A percentile compares a stretch with the other conserved stretches of the same genome.
These are phyloP conservation scores for Cynaeus angustus DNA, from an alignment of 2,888 invertebrate genomes.

Conservation along the genomic window DNA sequence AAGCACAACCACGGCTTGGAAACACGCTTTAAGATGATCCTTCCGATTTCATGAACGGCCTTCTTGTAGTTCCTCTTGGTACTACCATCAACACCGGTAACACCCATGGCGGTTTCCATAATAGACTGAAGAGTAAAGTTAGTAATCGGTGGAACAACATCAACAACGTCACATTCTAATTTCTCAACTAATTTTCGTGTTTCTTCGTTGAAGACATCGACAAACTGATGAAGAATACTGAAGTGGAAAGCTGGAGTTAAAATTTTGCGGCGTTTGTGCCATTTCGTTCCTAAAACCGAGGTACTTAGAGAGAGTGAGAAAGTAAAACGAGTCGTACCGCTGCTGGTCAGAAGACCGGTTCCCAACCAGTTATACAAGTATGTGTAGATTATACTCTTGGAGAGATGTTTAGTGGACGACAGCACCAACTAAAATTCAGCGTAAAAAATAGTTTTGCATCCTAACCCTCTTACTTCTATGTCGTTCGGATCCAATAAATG, in stretches of 20 bases:
- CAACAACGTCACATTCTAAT: constrained; percentile 21
- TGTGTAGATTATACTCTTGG: constrained; percentile 36
- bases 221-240: constrained; percentile 53
- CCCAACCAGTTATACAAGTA: constrained; percentile 52
- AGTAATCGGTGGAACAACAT: constrained; percentile 35
- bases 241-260: constrained; percentile 58
- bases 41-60: constrained; percentile 56
- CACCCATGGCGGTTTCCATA: constrained; percentile 62
- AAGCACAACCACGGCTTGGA: constrained; percentile 60
- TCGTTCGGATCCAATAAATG: constrained; percentile 40
- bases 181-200: constrained; percentile 40
- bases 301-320: too few species aligned
- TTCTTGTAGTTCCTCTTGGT: constrained; percentile 53
- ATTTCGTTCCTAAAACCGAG: constrained; percentile 42
- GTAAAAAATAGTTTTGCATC: neutral
- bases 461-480: constrained; percentile 28
- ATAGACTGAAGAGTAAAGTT: constrained; percentile 45
- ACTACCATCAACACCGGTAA: constrained; percentile 53
- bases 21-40: constrained; percentile 55
- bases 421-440: constrained; percentile 29
- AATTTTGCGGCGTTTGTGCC: constrained; percentile 56
- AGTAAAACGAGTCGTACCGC: constrained; percentile 35
- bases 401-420: constrained; percentile 38
- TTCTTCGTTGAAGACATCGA: constrained; percentile 51
- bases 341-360: constrained; percentile 51